Conservation (phyloP, 2,888 invertebrate species). For the Dorcus hopei region DNA sequence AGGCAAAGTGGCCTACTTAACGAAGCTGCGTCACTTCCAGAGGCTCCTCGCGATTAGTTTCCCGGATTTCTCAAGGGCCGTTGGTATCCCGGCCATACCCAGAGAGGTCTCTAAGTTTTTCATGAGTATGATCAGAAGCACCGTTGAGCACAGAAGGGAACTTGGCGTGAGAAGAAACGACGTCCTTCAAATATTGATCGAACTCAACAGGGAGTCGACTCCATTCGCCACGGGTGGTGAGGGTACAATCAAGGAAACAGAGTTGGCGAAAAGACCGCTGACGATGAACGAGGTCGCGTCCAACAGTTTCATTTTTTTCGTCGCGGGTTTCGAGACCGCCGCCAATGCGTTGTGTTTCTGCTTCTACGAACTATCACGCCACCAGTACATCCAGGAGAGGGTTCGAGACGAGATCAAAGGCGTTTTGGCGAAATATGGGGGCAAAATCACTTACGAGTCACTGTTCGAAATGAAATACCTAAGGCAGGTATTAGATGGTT, state of each 20-base stretch:
- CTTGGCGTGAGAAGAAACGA: conserved; percentile 34
- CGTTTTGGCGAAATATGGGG: conserved; percentile 33
- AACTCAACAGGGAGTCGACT: conserved; percentile 19
- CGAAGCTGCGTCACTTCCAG: conserved; percentile 20
- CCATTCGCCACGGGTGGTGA: conserved; percentile 6
- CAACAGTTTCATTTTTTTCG: conserved; percentile 57
- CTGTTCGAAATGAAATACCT: conserved; percentile 50
- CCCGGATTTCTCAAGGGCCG: conserved; percentile 14
- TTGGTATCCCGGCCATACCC: conserved; percentile 23
- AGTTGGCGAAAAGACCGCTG: conserved; percentile 13
- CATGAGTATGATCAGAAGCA: conserved; percentile 25
- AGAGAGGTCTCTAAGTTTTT: conserved; percentile 31
- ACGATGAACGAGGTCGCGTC: conserved; percentile 42
- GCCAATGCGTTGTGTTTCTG: conserved; percentile 57
- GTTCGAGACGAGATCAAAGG: conserved; percentile 45
- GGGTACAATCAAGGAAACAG: too few species aligned
- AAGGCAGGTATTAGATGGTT: conserved; percentile 32
- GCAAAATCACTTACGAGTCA: conserved; percentile 44
- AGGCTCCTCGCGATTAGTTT: conserved; percentile 14
- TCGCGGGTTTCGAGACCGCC: conserved; percentile 62
- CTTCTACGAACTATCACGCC: conserved; percentile 52
- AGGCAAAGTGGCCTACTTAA: conserved; percentile 30
- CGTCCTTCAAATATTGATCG: conserved; percentile 44
- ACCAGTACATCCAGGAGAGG: conserved; percentile 47
- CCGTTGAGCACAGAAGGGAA: conserved; percentile 29